Evolutionary conservation across 2,113 vertebrate species (phyloP), one percentile per base, ranked within the genome.

Genomic region (Formicarius rufipectus): DNA sequence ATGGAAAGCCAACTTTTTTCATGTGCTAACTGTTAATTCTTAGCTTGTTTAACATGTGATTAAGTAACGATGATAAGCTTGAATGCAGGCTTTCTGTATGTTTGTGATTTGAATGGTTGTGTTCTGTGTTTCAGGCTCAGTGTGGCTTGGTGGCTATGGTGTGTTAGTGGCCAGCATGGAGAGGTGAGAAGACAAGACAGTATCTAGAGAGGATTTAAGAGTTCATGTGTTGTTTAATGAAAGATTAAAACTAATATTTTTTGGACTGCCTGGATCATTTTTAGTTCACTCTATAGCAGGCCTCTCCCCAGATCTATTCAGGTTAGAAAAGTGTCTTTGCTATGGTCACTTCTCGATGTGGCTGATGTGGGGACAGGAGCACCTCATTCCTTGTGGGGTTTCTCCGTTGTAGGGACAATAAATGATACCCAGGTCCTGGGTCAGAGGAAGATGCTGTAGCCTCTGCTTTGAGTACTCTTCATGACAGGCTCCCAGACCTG

Each of bases 1-100:
- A 98, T 95, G 96, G 95, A 96, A 97, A 97, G 96, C 96, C 94
- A 93, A 94, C n/a, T 97, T 87, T 94, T 97, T 96, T 97, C 95
- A 92, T 96, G 93, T 94, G 94, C 95, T 97, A 95, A 95, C 95
- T 96, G 86, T 93, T 98, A 93, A 96, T 95, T 96, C 84, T 90
- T 96, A 96, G 53, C 92, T 97, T 42, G 24, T 96, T 97, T 96
- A 95, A 84, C 94, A 93, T 90, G 89, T 96, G 96, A 95, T 96
- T 97, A 97, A 92, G 71, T 89, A 95, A 96, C 9, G 90, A 97
- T 94, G 89, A 88, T 98, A 94, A 89, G 74, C 15, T 52, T 55
- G 76, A 95, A 74, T 94, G 83, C 90, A 84, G 52, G 42, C 82
- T 96, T 84, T 96, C 94, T 82, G 12, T 89, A 27, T 72, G 66